Conservation (phyloP, 2,888 invertebrate species). For the Andrena trimmerana region DNA sequence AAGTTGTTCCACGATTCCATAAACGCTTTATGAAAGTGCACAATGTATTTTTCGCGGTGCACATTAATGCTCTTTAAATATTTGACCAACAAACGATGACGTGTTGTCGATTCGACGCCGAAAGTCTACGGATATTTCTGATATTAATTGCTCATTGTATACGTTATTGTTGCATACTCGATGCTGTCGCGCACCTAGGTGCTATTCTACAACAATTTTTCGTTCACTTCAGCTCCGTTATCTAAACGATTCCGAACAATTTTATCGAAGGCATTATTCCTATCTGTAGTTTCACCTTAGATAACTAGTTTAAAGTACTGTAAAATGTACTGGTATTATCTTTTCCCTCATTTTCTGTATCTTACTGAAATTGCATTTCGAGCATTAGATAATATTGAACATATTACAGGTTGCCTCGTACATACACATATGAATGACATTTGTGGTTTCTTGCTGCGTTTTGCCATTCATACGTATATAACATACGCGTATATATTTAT, state of each 20-base stretch:
- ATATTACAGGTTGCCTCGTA: not conserved
- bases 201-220: not conserved
- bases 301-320: no score
- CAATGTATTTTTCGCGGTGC: constrained; percentile 20
- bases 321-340: not conserved
- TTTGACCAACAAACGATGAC: constrained; percentile 12
- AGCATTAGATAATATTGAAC: not conserved
- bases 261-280: no score
- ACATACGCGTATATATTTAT: no score
- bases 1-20: not conserved
- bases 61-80: constrained; percentile 25
- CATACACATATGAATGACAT: not conserved
- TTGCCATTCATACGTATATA: no score
- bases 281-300: no score
- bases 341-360: not conserved
- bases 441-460: no score
- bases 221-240: no score
- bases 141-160: constrained; percentile 16
- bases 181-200: not conserved
- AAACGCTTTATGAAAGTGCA: constrained; percentile 10
- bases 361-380: not conserved
- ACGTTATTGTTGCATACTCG: not conserved
- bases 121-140: constrained; percentile 5
- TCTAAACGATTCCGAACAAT: not conserved
- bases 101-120: constrained; percentile 22